Conservation (phyloP, 1,140 invertebrate genomes). For the Thaumetopoea pityocampa region DNA sequence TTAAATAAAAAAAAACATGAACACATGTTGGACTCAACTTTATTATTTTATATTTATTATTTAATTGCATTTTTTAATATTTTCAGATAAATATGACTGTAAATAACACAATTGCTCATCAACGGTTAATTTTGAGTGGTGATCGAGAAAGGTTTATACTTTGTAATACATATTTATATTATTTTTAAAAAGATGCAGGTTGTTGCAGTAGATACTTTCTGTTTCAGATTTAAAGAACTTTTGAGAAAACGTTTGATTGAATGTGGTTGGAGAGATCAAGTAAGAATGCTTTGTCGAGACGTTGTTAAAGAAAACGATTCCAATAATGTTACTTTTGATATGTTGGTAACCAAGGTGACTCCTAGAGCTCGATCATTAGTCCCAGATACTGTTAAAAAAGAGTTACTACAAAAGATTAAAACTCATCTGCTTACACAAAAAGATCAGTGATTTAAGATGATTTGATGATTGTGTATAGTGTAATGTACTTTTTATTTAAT, state of each 20-base stretch:
- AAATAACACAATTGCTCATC: slow-evolving; percentile 74
- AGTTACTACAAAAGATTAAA: slow-evolving; percentile 90
- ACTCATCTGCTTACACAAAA: slow-evolving; percentile 74
- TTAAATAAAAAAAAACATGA: too few relatives aligned
- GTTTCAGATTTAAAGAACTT: slow-evolving; percentile 87
- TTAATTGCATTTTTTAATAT: too few relatives aligned
- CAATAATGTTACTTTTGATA: slow-evolving; percentile 88
- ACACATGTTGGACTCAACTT: too few relatives aligned
- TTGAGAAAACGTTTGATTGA: slow-evolving; percentile 88
- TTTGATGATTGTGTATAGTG: neutral
- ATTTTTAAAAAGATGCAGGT: too few relatives aligned
- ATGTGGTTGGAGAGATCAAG: slow-evolving; percentile 93
- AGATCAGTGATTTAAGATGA: slow-evolving; percentile 37
- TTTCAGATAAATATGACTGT: slow-evolving; percentile 44
- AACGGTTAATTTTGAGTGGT: slow-evolving; percentile 65
- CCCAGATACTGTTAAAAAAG: slow-evolving; percentile 92
- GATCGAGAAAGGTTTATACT: slow-evolving; percentile 63
- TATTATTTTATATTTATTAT: too few relatives aligned
- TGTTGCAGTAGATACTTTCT: too few relatives aligned
- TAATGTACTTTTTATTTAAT: neutral
- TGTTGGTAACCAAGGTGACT: slow-evolving; percentile 87
- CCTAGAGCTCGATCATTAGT: slow-evolving; percentile 88
- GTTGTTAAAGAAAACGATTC: slow-evolving; percentile 85
- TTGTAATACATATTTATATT: too few relatives aligned
- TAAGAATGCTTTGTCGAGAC: slow-evolving; percentile 89